Conservation (phyloP, 2,797 vertebrate species). For the Sebastiscus tertius region DNA sequence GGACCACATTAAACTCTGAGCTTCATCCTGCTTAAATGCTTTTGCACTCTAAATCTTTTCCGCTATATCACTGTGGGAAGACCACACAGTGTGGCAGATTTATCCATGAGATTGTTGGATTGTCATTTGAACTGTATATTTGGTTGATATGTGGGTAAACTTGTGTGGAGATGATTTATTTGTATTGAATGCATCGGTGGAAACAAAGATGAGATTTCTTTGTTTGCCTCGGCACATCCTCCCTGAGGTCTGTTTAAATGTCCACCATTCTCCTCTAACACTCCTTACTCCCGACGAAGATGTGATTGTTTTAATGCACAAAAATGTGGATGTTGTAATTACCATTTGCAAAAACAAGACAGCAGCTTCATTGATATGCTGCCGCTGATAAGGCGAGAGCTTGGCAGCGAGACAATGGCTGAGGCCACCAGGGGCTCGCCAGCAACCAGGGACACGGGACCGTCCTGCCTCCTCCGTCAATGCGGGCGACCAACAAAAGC, state of each 20-base stretch:
- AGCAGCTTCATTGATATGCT: conserved; percentile 96
- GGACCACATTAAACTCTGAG: conserved; percentile 77
- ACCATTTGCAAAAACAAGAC: conserved; percentile 92
- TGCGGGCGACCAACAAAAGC: conserved; percentile 92
- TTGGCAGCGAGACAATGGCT: conserved; percentile 92
- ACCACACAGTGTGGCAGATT: conserved; percentile 42
- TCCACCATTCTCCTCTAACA: conserved; percentile 40
- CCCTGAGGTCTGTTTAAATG: conserved; percentile 68
- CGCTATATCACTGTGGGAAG: conserved; percentile 47
- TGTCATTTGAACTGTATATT: conserved; percentile 50
- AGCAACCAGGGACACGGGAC: conserved; percentile 87
- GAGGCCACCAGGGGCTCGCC: conserved; percentile 77
- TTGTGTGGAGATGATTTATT: conserved; percentile 25
- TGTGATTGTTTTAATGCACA: conserved; percentile 92
- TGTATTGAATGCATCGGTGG: conserved; percentile 23
- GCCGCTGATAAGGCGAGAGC: conserved; percentile 86
- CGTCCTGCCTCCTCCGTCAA: conserved; percentile 92
- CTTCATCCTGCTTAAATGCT: conserved; percentile 78
- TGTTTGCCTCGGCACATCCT: conserved; percentile 59
- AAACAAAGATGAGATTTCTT: conserved; percentile 58
- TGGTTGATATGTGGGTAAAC: conserved; percentile 34
- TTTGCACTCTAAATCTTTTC: conserved; percentile 69
- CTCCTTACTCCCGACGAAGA: conserved; percentile 61
- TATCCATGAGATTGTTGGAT: conserved; percentile 46
- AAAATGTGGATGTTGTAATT: conserved; percentile 99